Evolutionary conservation across 2,888 invertebrate genomes (phyloP).

Genomic region (Drosophila merina): DNA sequence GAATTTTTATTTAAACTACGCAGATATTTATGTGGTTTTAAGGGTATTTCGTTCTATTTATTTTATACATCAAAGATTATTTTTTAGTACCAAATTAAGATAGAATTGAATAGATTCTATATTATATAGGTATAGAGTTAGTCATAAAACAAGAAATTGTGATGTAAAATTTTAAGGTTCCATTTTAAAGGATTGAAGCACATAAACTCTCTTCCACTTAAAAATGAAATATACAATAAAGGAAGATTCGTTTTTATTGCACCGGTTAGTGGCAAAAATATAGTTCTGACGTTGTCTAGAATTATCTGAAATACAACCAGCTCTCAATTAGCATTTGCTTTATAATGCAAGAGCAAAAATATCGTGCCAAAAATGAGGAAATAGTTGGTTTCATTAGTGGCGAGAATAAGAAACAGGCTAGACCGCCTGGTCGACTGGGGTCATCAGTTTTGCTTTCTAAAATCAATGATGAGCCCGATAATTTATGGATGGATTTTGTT

Average conservation of each 20-base stretch:
- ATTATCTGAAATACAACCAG: conserved; percentile 6
- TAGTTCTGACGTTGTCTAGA: conserved; percentile 20
- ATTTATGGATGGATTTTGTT: conserved; percentile 43
- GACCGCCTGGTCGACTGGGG: conserved; percentile 32
- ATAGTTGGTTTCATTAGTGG: conserved; percentile 42
- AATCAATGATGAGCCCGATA: conserved; percentile 34
- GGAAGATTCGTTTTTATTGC: background rate
- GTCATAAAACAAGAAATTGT: background rate
- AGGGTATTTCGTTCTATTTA: background rate
- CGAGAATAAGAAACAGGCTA: conserved; percentile 46
- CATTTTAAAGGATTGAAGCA: background rate
- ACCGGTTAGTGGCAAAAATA: background rate
- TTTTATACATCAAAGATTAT: background rate
- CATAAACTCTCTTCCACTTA: background rate
- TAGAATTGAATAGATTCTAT: too few species aligned
- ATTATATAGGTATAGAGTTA: too few species aligned
- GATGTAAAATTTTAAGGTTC: background rate
- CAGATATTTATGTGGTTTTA: too few species aligned
- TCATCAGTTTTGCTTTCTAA: conserved; percentile 47
- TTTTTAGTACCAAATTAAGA: too few species aligned
- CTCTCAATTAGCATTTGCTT: conserved; percentile 39
- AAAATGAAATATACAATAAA: background rate
- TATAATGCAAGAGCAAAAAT: conserved; percentile 45
- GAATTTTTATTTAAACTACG: too few species aligned
- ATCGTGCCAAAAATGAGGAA: conserved; percentile 47